Conservation (phyloP, 1,140 invertebrate species). For the Sarcophaga bullata region DNA sequence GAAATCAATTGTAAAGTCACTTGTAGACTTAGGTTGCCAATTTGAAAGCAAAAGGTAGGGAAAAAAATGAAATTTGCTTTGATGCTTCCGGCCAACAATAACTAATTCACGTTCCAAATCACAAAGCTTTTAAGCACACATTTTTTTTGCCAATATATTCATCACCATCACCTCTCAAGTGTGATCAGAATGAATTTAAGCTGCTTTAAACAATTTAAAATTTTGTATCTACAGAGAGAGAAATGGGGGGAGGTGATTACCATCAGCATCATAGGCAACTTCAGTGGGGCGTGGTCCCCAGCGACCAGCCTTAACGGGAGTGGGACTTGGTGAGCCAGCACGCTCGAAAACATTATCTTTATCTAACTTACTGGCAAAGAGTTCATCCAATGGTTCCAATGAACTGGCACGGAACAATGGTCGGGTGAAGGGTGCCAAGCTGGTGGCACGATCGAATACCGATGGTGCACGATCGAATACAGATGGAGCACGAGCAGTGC, state of each 20-base stretch:
- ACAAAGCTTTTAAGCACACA: neutral
- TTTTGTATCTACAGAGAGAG: neutral
- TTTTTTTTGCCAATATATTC: neutral
- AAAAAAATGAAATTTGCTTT: neutral
- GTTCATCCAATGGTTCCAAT: constrained; percentile 67
- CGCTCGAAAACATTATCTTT: constrained; percentile 63
- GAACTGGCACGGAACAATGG: constrained; percentile 65
- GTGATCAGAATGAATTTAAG: neutral
- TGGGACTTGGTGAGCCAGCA: constrained; percentile 70
- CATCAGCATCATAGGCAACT: constrained; percentile 76
- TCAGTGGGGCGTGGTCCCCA: constrained; percentile 73
- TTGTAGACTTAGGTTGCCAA: too few species aligned
- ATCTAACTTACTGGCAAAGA: constrained; percentile 68
- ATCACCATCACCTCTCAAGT: neutral
- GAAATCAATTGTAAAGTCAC: too few species aligned
- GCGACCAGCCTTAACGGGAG: constrained; percentile 74
- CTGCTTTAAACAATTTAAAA: neutral
- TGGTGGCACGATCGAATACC: constrained; percentile 51
- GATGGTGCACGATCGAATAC: constrained; percentile 46
- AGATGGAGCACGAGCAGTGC: constrained; percentile 53
- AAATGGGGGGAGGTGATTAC: constrained; percentile 66
- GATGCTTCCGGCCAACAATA: constrained; percentile 32
- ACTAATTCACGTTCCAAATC: neutral
- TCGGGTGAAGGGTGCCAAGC: constrained; percentile 61
- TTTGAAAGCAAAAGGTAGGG: too few species aligned